These are phyloP conservation scores for Mus caroli DNA, from an alignment of 2,797 vertebrate species.

Conservation along the genomic window DNA sequence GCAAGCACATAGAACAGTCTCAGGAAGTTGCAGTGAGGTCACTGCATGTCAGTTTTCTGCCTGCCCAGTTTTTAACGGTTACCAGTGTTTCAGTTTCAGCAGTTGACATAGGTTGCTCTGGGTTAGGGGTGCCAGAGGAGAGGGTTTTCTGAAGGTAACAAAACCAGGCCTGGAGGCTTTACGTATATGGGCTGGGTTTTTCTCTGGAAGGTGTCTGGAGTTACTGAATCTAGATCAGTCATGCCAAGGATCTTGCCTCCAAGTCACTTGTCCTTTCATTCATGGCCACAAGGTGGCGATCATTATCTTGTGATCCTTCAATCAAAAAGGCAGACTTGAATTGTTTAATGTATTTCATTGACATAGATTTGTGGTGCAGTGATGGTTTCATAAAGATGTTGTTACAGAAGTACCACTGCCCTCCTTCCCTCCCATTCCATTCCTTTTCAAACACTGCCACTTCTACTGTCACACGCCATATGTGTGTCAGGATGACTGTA, in stretches of 20 bases:
- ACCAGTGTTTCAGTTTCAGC: accelerated
- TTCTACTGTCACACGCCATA: neutral
- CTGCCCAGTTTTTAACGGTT: accelerated
- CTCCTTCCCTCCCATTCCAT: neutral
- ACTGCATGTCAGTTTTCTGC: accelerated
- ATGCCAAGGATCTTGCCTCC: neutral
- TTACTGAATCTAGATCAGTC: accelerated
- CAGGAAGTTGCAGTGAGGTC: accelerated
- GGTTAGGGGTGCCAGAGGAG: neutral
- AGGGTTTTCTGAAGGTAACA: neutral
- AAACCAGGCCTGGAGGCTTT: neutral
- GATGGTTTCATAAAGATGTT: neutral
- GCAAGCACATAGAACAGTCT: accelerated
- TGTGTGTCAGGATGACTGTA: neutral
- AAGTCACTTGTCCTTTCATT: neutral
- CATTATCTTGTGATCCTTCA: neutral
- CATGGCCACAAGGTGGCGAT: neutral
- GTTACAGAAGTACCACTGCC: neutral
- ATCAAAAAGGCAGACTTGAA: neutral
- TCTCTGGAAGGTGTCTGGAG: neutral
- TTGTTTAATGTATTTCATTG: neutral
- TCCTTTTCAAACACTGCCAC: neutral
- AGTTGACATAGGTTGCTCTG: neutral
- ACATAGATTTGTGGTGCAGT: neutral
- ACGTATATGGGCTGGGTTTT: neutral